Conservation (phyloP, 1,140 invertebrate genomes). For the Ips nitidus region DNA sequence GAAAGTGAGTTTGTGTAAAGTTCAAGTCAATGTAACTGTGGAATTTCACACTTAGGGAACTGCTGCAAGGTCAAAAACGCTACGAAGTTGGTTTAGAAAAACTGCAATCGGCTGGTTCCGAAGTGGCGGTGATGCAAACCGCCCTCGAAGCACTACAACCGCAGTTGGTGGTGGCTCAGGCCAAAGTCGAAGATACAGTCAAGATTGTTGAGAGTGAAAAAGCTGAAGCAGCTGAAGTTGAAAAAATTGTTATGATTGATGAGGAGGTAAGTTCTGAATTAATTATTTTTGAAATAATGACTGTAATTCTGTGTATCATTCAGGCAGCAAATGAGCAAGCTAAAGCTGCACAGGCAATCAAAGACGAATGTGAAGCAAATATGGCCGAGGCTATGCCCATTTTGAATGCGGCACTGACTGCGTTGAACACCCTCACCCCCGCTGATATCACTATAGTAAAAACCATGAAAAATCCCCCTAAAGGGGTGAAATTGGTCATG, state of each 20-base stretch:
- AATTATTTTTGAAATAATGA: neutral
- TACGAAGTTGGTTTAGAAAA: constrained; percentile 88
- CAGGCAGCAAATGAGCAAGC: constrained; percentile 64
- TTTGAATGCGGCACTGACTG: constrained; percentile 83
- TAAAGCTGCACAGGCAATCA: constrained; percentile 81
- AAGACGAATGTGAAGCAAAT: constrained; percentile 93
- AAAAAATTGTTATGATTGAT: constrained; percentile 60
- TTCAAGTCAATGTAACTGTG: no score
- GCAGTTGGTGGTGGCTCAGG: constrained; percentile 80
- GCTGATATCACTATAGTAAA: constrained; percentile 94
- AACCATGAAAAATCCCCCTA: constrained; percentile 96
- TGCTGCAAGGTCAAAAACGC: constrained; percentile 66
- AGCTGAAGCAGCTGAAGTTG: constrained; percentile 78
- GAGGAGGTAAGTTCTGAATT: constrained; percentile 18
- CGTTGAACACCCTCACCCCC: constrained; percentile 88
- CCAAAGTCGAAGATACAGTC: constrained; percentile 79
- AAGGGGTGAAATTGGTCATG: constrained; percentile 91
- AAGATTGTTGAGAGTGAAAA: constrained; percentile 80
- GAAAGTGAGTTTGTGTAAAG: constrained; percentile 59
- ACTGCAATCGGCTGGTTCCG: constrained; percentile 77
- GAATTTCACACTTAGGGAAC: constrained; percentile 55
- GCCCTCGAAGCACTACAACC: constrained; percentile 86
- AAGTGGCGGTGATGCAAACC: constrained; percentile 84
- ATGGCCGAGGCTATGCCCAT: constrained; percentile 92
- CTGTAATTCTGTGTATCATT: constrained; percentile 2